Percentiles rank a stretch among this genome's conserved stretches.
Conservation (phyloP, 2,888 invertebrate species). For the Leptinotarsa juncta region DNA sequence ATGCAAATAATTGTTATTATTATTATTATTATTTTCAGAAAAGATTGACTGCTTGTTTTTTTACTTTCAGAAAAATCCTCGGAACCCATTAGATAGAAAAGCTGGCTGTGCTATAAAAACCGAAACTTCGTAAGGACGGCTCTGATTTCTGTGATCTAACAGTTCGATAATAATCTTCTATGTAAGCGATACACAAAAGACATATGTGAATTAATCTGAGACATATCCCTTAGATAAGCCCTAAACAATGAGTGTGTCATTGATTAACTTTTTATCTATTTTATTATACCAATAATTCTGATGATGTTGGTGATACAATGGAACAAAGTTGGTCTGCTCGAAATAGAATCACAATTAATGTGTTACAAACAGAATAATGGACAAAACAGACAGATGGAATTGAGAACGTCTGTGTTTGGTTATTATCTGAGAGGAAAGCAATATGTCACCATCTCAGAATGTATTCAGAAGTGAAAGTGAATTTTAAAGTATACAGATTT, state of each 20-base stretch:
- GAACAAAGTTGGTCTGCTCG: neutral
- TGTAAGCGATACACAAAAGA: neutral
- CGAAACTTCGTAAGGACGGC: neutral
- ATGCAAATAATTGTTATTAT: too few species aligned
- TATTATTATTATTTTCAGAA: too few species aligned
- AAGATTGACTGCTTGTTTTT: too few species aligned
- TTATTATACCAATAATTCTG: neutral
- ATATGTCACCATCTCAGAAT: too few species aligned
- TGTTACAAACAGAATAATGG: neutral
- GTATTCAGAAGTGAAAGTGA: too few species aligned
- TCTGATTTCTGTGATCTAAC: neutral
- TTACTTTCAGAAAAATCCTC: too few species aligned
- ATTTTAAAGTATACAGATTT: too few species aligned
- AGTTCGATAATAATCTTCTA: neutral
- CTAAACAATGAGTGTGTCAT: neutral
- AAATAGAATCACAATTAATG: neutral
- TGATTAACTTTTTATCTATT: neutral
- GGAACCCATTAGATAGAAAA: too few species aligned
- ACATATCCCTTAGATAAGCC: neutral
- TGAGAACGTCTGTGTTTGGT: too few species aligned
- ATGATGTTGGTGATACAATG: neutral
- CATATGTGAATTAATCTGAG: conserved; percentile 5
- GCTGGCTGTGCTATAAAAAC: neutral
- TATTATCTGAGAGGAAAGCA: too few species aligned
- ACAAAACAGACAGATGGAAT: neutral